These are phyloP conservation scores for Okapia johnstoni DNA, from an alignment of 2,113 vertebrate genomes.

Conservation along the genomic window DNA sequence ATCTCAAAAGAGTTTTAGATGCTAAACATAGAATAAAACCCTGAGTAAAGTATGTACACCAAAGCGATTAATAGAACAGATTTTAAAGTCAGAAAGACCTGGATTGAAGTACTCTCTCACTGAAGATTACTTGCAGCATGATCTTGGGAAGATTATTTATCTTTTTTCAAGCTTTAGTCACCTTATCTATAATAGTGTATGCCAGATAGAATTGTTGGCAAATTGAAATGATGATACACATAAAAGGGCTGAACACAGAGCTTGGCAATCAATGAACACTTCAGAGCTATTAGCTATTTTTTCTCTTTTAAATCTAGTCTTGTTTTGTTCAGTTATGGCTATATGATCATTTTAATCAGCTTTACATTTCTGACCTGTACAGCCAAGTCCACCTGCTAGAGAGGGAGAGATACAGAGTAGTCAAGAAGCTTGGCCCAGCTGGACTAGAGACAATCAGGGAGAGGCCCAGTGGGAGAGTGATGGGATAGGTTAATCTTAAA, in stretches of 20 bases:
- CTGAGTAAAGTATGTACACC: background rate
- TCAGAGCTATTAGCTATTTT: background rate
- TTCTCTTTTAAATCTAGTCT: background rate
- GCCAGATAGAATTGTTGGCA: background rate
- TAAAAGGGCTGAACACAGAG: background rate
- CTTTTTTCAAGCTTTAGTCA: background rate
- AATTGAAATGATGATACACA: background rate
- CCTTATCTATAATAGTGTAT: background rate
- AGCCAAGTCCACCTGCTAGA: background rate
- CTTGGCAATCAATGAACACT: background rate
- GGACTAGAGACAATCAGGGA: background rate
- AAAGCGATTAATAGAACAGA: background rate
- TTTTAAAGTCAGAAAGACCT: background rate
- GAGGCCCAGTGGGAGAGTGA: background rate
- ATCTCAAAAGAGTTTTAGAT: background rate
- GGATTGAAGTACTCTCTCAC: background rate
- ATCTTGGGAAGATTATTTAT: background rate
- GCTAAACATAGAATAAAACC: background rate
- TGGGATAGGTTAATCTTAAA: background rate
- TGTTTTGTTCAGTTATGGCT: background rate
- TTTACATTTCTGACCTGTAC: background rate
- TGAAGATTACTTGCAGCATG: background rate
- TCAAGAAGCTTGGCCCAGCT: background rate
- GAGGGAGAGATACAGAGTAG: background rate
- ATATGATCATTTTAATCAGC: background rate